These are phyloP conservation scores for Manduca sexta DNA, from an alignment of 1,140 invertebrate species.

Conservation along the genomic window DNA sequence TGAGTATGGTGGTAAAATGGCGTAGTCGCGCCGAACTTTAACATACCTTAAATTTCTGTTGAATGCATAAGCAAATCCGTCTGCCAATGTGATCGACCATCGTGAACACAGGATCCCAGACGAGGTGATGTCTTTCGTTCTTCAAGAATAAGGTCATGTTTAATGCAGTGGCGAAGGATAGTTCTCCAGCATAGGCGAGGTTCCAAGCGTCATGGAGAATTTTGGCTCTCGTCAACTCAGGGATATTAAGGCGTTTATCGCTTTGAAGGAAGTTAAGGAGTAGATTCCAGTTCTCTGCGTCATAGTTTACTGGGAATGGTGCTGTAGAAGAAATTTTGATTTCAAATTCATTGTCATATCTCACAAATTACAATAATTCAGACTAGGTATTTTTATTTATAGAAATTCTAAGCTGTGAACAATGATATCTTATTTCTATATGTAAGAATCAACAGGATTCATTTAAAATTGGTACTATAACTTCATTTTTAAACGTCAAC, in stretches of 20 bases:
- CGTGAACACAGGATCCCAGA: conserved; percentile 85
- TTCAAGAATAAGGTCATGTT: conserved; percentile 84
- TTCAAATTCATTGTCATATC: too few species aligned
- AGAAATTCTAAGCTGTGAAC: too few species aligned
- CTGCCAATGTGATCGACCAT: conserved; percentile 85
- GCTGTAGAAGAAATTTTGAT: conserved; percentile 74
- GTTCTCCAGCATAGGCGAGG: conserved; percentile 83
- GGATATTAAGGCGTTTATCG: conserved; percentile 73
- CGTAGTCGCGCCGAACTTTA: too few species aligned
- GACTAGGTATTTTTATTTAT: too few species aligned
- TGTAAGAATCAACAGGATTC: too few species aligned
- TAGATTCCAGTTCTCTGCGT: conserved; percentile 84
- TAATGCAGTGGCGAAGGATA: conserved; percentile 80
- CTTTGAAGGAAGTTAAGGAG: conserved; percentile 77
- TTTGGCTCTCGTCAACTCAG: conserved; percentile 82
- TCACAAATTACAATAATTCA: too few species aligned
- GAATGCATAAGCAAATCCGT: conserved; percentile 77
- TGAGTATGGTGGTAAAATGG: too few species aligned
- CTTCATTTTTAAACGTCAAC: too few species aligned
- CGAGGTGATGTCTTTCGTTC: conserved; percentile 80
- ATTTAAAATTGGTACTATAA: too few species aligned
- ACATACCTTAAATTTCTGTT: conserved; percentile 79
- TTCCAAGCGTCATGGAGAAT: conserved; percentile 86
- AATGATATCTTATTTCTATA: too few species aligned
- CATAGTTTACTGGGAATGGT: conserved; percentile 89